Evolutionary conservation across 2,113 vertebrate genomes (phyloP), one percentile per base, ranked within the genome.

Genomic region (Poecilia latipinna): DNA sequence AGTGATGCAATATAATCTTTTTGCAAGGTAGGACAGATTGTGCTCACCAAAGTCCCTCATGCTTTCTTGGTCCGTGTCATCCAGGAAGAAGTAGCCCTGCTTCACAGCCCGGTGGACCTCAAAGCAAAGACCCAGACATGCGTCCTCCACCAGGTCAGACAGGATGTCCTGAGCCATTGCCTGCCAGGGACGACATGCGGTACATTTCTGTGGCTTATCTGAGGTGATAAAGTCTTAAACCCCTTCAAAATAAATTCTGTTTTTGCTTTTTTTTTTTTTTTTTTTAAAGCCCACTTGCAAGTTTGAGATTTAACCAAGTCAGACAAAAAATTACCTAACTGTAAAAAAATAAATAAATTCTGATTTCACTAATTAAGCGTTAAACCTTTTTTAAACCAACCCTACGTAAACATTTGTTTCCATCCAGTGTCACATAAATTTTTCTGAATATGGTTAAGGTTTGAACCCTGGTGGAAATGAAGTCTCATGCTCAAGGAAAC

Each of bases 51-150:
- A 99, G 92, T 98, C 97, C 94, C 98, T 97, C 95, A 96, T 97
- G 88, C 97, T 98, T 83, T 99, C 97, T 62, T 98, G 97, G 92
- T 99, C 98, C 0, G 96, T 98, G 91, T 99, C 97, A 33, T 99
- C 97, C 91, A 99, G 90, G 91, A 99, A 97, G 90, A 99, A 99
- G 88, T 98, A 99, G 24, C 97, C 97, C 70, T 98, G 98, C 92
- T 99, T 99, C 86, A 98, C 97, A 24, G 97, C 97, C 83, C 97
- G 94, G 90, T 99, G 98, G 74, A 97, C 97, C 84, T 99, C 97
- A 39, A 99, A 99, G 93, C 97, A 98, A 79, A 99, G 96, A 71
- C 98, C 98, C 92, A 99, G 93, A 91, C 97, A 99, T 8, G 97
- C 96, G 87, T 99, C 98, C 80, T 99, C 98, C 80, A 99, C 95